Conservation (phyloP, 1,140 invertebrate species). For the Sinella curviseta region DNA sequence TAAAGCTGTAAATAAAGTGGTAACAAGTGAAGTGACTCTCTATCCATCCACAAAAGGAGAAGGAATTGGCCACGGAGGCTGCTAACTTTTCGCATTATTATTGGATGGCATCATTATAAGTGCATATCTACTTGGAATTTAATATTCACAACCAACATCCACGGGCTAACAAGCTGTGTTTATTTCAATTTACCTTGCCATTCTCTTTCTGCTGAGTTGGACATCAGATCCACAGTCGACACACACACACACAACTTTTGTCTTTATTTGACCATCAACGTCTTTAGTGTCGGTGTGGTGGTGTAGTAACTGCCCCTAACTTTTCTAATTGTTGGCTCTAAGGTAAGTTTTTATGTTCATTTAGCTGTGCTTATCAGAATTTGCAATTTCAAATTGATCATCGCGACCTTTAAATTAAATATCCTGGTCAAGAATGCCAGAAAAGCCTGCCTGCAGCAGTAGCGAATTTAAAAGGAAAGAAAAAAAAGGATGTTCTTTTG, state of each 20-base stretch:
- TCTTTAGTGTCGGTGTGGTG: background rate
- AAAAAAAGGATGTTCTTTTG: background rate
- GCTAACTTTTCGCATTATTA: background rate
- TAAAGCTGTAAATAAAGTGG: background rate
- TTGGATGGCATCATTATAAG: no score
- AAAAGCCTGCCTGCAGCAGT: no score
- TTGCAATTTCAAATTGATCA: no score
- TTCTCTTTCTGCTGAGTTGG: slow-evolving; percentile 18
- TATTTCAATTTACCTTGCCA: background rate
- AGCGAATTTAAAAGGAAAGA: background rate
- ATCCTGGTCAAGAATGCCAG: no score
- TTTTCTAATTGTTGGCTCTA: no score
- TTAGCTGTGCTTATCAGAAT: no score
- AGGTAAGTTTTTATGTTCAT: no score
- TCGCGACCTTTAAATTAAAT: no score
- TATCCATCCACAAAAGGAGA: slow-evolving; percentile 3
- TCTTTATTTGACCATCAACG: background rate
- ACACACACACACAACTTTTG: background rate
- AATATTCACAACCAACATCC: background rate
- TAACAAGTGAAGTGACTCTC: background rate
- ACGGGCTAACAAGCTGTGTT: background rate
- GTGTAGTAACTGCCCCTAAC: no score
- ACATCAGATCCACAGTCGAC: background rate
- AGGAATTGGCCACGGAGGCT: background rate
- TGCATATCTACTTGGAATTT: no score